These are phyloP conservation scores for Mus caroli DNA, from an alignment of 2,797 vertebrate species.

Conservation along the genomic window DNA sequence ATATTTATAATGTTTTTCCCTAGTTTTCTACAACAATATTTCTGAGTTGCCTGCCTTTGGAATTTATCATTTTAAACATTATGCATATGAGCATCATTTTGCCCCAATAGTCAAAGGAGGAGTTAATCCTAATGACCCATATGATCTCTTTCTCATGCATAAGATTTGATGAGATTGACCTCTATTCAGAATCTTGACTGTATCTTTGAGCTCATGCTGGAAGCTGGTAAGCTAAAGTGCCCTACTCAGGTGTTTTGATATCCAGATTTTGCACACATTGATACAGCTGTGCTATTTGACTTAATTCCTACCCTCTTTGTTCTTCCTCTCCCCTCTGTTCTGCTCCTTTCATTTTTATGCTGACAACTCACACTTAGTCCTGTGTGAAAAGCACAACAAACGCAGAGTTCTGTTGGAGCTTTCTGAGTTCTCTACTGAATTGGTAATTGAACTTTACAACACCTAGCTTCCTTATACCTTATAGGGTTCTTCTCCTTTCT, in stretches of 20 bases:
- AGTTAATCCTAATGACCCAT: neutral
- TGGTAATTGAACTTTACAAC: neutral
- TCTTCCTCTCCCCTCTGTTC: neutral
- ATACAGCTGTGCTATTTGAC: neutral
- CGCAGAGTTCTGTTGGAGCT: neutral
- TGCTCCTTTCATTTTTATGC: neutral
- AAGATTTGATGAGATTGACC: neutral
- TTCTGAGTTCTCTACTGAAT: neutral
- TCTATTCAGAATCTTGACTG: neutral
- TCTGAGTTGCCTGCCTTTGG: neutral
- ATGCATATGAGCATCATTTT: neutral
- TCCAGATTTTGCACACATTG: neutral
- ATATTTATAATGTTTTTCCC: neutral
- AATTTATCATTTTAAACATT: neutral
- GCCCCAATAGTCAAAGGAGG: neutral
- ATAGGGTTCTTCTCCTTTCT: constrained; percentile 3
- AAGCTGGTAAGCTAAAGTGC: neutral
- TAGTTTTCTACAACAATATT: neutral
- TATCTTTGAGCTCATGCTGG: neutral
- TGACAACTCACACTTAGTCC: neutral
- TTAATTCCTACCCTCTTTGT: neutral
- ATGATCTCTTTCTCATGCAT: neutral
- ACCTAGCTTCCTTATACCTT: neutral
- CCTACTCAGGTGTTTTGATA: neutral
- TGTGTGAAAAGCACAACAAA: neutral